These are phyloP conservation scores for Ophraella communa DNA, from an alignment of 2,888 invertebrate species.

Conservation along the genomic window DNA sequence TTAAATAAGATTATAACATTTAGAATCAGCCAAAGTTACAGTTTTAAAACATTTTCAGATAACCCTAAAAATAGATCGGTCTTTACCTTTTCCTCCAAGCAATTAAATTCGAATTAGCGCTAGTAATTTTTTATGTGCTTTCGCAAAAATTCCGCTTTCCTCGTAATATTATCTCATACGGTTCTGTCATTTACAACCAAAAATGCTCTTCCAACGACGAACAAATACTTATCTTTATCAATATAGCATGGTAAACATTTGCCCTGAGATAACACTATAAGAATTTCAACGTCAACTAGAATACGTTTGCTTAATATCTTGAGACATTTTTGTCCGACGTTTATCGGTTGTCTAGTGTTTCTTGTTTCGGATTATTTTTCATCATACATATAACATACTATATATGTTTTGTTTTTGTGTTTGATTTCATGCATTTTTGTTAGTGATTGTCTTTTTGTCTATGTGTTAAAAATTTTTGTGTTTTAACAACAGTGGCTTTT, in stretches of 20 bases:
- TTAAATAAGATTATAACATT: too few relatives aligned
- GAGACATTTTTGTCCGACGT: conserved; percentile 2
- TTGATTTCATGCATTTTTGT: conserved; percentile 1
- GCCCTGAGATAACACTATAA: conserved; percentile 22
- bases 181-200: conserved; percentile 8
- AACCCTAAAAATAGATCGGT: too few relatives aligned
- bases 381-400: too few relatives aligned
- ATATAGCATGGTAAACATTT: conserved; percentile 27
- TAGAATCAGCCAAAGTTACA: too few relatives aligned
- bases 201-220: conserved; percentile 1
- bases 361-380: neutral
- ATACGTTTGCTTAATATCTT: conserved; percentile 14
- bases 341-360: conserved; percentile 14
- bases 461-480: conserved; percentile 3
- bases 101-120: too few relatives aligned
- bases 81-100: too few relatives aligned
- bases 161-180: neutral
- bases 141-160: neutral
- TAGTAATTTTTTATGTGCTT: too few relatives aligned
- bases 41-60: too few relatives aligned
- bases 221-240: conserved; percentile 17
- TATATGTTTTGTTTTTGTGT: conserved; percentile 17
- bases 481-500: conserved; percentile 1
- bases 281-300: conserved; percentile 16
- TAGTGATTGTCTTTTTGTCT: conserved; percentile 11